Evolutionary conservation across 2,888 invertebrate species (phyloP).

Genomic region (Diplolepis rosae): DNA sequence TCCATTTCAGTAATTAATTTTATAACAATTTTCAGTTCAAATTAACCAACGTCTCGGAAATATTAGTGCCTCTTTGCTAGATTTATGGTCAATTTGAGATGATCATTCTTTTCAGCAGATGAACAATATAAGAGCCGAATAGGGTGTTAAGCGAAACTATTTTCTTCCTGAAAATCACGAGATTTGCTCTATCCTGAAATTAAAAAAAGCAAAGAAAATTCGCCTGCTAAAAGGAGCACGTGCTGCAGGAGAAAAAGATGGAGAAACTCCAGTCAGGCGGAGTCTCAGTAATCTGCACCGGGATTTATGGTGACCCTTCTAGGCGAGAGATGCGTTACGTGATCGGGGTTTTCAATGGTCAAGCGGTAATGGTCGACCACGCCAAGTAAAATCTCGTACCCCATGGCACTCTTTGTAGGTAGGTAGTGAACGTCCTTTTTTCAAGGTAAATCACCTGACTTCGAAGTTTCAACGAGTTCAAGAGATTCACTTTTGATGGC

Average conservation of each 20-base stretch:
- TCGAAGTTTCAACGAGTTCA: not conserved
- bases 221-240: conserved; percentile 19
- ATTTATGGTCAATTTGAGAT: no score
- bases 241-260: conserved; percentile 33
- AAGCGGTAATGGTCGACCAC: conserved; percentile 41
- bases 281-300: conserved; percentile 45
- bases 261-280: conserved; percentile 45
- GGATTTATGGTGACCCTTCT: conserved; percentile 46
- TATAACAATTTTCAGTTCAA: no score
- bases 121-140: no score
- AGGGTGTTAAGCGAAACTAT: not conserved
- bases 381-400: conserved; percentile 29
- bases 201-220: conserved; percentile 1
- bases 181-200: conserved; percentile 5
- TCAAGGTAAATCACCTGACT: conserved; percentile 6
- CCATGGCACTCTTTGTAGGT: conserved; percentile 7
- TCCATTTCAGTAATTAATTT: no score
- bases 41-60: no score
- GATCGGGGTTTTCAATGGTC: conserved; percentile 45
- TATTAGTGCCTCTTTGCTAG: no score
- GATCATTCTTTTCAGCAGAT: no score
- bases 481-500: not conserved
- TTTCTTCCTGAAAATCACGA: not conserved
- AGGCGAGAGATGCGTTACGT: conserved; percentile 46
- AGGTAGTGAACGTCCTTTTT: conserved; percentile 8